Percentiles rank a stretch among this genome's conserved stretches.
Evolutionary conservation across 2,888 invertebrate genomes (phyloP).

Genomic region (Steinernema hermaphroditum): DNA sequence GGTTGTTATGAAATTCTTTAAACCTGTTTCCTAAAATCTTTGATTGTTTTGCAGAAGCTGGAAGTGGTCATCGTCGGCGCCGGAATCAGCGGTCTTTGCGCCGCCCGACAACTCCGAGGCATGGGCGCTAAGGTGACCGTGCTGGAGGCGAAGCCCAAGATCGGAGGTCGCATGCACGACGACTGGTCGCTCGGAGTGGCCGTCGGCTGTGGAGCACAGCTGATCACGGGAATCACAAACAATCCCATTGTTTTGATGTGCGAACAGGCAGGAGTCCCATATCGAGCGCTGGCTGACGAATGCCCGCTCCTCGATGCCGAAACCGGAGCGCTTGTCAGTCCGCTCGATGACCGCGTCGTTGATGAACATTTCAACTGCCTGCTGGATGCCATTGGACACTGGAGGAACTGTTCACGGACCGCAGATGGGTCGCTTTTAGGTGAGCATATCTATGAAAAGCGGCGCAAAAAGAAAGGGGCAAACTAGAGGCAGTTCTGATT

Average conservation of each 20-base stretch:
- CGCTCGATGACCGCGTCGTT: constrained; percentile 46
- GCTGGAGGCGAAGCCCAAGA: constrained; percentile 68
- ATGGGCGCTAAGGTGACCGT: constrained; percentile 69
- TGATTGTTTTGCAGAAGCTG: constrained; percentile 32
- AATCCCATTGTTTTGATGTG: constrained; percentile 70
- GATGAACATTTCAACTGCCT: constrained; percentile 59
- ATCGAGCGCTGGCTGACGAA: constrained; percentile 60
- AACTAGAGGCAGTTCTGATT: too few relatives aligned
- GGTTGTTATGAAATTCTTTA: too few relatives aligned
- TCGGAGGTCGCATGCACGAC: constrained; percentile 69
- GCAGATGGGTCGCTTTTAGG: constrained; percentile 48
- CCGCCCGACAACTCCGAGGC: constrained; percentile 69
- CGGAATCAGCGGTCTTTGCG: constrained; percentile 69
- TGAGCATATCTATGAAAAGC: too few relatives aligned
- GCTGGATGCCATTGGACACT: constrained; percentile 53
- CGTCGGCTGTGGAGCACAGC: constrained; percentile 68
- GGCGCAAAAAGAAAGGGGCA: too few relatives aligned
- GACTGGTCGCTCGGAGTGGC: constrained; percentile 60
- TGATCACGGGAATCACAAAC: constrained; percentile 69
- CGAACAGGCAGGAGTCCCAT: constrained; percentile 63
- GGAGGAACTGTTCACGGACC: constrained; percentile 43
- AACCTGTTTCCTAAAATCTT: too few relatives aligned
- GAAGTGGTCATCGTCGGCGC: constrained; percentile 69
- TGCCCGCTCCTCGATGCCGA: constrained; percentile 67
- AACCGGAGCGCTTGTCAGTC: constrained; percentile 61